phyloP scores from a whole-genome alignment of 2,797 vertebrate genomes.

The Enteromius viviparus region DNA sequence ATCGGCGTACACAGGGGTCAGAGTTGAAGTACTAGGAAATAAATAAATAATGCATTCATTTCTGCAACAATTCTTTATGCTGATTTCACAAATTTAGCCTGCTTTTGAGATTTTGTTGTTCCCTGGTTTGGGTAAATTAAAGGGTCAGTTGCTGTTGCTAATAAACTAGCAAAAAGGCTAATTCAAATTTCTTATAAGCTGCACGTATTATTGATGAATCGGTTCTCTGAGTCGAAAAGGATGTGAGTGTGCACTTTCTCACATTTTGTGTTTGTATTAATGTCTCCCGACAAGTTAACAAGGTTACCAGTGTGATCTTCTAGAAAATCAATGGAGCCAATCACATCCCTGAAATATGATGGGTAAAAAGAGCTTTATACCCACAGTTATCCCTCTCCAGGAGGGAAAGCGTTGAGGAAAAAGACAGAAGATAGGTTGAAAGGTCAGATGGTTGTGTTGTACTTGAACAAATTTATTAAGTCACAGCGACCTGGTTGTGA shows the following conservation, averaged over 20 bases:
- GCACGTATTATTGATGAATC: not conserved
- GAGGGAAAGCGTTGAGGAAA: slow-evolving; percentile 35
- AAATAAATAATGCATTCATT: not conserved
- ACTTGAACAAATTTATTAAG: slow-evolving; percentile 25
- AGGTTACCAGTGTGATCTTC: not conserved
- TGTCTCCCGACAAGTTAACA: slow-evolving; percentile 7
- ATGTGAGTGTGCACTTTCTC: not conserved
- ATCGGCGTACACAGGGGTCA: not conserved
- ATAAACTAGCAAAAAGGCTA: not conserved
- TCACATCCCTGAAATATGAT: not conserved
- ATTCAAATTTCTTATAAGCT: not conserved
- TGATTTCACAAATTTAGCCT: not conserved
- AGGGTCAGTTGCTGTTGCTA: not conserved
- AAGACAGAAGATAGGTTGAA: slow-evolving; percentile 26
- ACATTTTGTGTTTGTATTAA: not conserved
- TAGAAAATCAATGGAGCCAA: slow-evolving; percentile 17
- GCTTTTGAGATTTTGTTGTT: not conserved
- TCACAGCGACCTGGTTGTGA: slow-evolving; percentile 12
- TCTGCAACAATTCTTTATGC: not conserved
- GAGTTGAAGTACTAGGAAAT: not conserved
- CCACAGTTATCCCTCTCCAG: not conserved
- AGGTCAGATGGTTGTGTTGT: slow-evolving; percentile 32
- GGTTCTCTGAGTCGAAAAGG: not conserved
- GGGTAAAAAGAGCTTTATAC: not conserved
- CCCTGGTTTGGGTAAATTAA: not conserved